Conservation (phyloP, 2,888 invertebrate genomes). For the Boloria euphrosyne region DNA sequence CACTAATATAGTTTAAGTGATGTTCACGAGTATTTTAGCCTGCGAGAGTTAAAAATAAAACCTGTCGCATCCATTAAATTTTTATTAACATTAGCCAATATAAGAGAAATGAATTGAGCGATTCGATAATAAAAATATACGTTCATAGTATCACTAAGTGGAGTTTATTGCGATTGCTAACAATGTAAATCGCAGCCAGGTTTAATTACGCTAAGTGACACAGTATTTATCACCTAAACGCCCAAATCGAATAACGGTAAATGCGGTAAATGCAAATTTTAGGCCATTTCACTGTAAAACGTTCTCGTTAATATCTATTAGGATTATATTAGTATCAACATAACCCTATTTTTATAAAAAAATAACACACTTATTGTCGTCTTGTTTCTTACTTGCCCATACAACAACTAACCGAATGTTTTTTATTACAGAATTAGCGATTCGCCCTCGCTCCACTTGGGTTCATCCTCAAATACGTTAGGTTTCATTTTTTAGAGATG, state of each 20-base stretch:
- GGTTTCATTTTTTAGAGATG: no score
- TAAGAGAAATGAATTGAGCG: not conserved
- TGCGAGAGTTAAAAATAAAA: no score
- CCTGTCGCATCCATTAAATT: not conserved
- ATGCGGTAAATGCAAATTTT: slow-evolving; percentile 53
- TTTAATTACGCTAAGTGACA: slow-evolving; percentile 73
- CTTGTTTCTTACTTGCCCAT: no score
- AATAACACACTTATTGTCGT: not conserved
- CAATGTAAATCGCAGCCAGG: slow-evolving; percentile 46
- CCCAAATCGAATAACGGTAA: slow-evolving; percentile 48
- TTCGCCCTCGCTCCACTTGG: no score
- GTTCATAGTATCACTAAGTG: slow-evolving; percentile 30
- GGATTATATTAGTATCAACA: slow-evolving; percentile 19
- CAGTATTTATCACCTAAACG: slow-evolving; percentile 68
- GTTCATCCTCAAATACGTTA: no score
- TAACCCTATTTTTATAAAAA: not conserved
- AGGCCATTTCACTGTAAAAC: slow-evolving; percentile 45
- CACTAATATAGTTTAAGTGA: no score
- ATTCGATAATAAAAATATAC: slow-evolving; percentile 33
- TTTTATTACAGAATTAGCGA: no score
- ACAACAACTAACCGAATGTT: no score
- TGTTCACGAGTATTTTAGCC: no score
- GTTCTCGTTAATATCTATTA: slow-evolving; percentile 42
- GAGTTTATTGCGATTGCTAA: slow-evolving; percentile 34
- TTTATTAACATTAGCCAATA: slow-evolving; percentile 10